A percentile compares a stretch with the other conserved stretches of the same genome.
phyloP scores from a whole-genome alignment of 2,888 invertebrate species.

The Pheosia gnoma region DNA sequence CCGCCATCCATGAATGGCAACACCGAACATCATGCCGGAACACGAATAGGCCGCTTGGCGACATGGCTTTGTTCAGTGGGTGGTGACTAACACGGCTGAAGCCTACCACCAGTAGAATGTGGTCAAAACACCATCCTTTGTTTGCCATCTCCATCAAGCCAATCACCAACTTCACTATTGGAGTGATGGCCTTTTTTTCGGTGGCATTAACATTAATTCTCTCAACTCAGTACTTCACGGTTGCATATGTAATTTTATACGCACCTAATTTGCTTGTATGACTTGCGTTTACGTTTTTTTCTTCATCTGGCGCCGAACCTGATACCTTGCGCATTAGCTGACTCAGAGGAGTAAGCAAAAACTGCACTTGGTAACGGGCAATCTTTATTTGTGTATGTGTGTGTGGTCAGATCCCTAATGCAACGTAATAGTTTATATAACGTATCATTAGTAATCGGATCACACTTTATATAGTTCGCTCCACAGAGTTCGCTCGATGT shows the following conservation, averaged over 20 bases:
- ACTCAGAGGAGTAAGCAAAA: constrained; percentile 49
- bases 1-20: too few relatives aligned
- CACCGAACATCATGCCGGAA: too few relatives aligned
- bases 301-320: constrained; percentile 46
- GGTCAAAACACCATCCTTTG: too few relatives aligned
- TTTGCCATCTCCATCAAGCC: too few relatives aligned
- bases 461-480: too few relatives aligned
- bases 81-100: too few relatives aligned
- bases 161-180: background rate
- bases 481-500: too few relatives aligned
- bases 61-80: too few relatives aligned
- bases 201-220: background rate
- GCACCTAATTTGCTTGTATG: constrained; percentile 54
- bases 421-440: too few relatives aligned
- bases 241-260: constrained; percentile 37
- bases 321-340: constrained; percentile 60
- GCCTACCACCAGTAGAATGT: too few relatives aligned
- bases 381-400: constrained; percentile 8
- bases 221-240: constrained; percentile 13
- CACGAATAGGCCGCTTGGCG: too few relatives aligned
- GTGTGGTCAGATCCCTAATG: background rate
- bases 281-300: constrained; percentile 53
- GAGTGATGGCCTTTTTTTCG: background rate
- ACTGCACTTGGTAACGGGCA: constrained; percentile 30
- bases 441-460: too few relatives aligned